Conservation (phyloP, 2,888 invertebrate genomes). For the Anaspis maculata region DNA sequence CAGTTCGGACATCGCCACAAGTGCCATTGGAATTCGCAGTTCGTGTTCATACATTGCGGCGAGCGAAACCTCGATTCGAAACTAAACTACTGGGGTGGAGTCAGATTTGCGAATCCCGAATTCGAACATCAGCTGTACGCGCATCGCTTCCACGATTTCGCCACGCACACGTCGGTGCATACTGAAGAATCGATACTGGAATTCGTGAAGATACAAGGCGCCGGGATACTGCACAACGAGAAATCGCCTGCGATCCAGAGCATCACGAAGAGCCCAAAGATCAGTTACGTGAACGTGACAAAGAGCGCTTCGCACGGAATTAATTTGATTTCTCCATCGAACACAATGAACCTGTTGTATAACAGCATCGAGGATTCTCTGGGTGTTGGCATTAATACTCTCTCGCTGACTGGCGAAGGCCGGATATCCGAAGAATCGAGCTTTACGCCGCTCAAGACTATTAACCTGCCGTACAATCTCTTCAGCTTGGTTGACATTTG, state of each 20-base stretch:
- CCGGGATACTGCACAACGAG: constrained; percentile 92
- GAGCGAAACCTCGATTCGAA: constrained; percentile 55
- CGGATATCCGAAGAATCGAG: constrained; percentile 81
- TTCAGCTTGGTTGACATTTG: constrained; percentile 96
- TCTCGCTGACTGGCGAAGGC: constrained; percentile 89
- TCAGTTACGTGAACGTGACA: constrained; percentile 74
- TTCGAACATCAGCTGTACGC: constrained; percentile 82
- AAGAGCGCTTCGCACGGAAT: constrained; percentile 87
- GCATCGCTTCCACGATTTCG: constrained; percentile 71
- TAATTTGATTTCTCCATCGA: constrained; percentile 81
- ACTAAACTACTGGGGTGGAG: constrained; percentile 90
- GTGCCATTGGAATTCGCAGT: constrained; percentile 84
- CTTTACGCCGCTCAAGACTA: constrained; percentile 73
- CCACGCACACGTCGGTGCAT: constrained; percentile 60
- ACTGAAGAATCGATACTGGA: constrained; percentile 70
- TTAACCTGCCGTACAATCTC: constrained; percentile 80
- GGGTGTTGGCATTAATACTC: constrained; percentile 83
- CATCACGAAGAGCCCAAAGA: constrained; percentile 75
- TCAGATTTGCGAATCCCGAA: constrained; percentile 82
- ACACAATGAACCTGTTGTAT: constrained; percentile 67
- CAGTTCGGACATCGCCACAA: constrained; percentile 75
- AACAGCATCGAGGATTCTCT: constrained; percentile 70
- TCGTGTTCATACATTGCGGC: constrained; percentile 88
- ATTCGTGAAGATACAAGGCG: constrained; percentile 78
- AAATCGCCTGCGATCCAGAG: constrained; percentile 88